Evolutionary conservation across 23 tunicate genomes (phyloP), one percentile per base, ranked within the genome.

Genomic region (Styela plicata): DNA sequence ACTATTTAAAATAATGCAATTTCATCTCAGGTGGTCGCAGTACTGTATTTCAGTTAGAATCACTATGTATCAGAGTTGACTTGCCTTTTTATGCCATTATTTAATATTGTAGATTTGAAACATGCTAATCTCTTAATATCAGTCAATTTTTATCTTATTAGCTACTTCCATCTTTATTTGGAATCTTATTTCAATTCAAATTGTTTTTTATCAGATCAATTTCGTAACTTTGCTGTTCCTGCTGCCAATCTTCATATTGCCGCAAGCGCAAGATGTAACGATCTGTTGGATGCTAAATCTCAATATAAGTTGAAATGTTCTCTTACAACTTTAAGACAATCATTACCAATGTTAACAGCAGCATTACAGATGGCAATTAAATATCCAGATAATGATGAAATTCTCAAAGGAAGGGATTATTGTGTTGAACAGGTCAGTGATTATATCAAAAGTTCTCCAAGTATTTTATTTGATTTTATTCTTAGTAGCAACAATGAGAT

Each of bases 331-430:
- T 70, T 91, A 18, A 78, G 78, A 34, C 91, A 86, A 23, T 83
- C 97, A 21, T 74, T 91, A 73, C 88, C 97, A 3, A 83, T 91
- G 87, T 71, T 91, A 21, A 52, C 88, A 35, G 86, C 90, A 7
- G 85, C 97, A 1, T 70, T 83, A 5, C 83, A 33, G 36, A 84
- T 91, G 73, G 71, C 88, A 31, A 79, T 91, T 19, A 86, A 83
- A 52, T 91, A 91, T 82, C 96, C 96, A 1, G 53, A 79, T 16
- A 86, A 86, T 44, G 79, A 82, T 24, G 90, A 91, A 69, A 87
- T 80, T 10, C 3, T 71, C 31, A 70, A 79, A 16, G 79, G 87
- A 36, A 91, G 84, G 61, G 79, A 73, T 18, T 91, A 74, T 73
- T 90, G 89, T 63, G 65, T 44, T 13, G 64, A 91, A 31, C 91